A percentile compares a stretch with the other conserved stretches of the same genome.
These are phyloP conservation scores for Dendrolimus houi DNA, from an alignment of 2,888 invertebrate species.

Conservation along the genomic window DNA sequence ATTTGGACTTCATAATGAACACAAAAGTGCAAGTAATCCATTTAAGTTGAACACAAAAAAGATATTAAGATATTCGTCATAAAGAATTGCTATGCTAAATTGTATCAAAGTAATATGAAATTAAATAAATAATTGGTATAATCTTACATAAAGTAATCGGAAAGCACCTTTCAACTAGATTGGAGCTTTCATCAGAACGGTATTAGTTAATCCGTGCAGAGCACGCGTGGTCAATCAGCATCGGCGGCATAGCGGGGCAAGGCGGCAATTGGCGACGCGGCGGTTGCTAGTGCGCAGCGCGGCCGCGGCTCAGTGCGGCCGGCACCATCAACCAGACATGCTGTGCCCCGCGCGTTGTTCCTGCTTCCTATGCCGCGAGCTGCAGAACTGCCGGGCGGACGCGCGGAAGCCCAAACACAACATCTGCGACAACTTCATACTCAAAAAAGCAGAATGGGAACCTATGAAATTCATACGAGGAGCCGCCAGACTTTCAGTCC, in stretches of 20 bases:
- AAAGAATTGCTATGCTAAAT: no score
- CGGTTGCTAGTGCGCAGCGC: constrained; percentile 16
- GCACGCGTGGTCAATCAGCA: constrained; percentile 32
- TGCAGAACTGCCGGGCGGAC: constrained; percentile 78
- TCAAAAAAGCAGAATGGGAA: constrained; percentile 72
- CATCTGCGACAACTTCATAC: constrained; percentile 73
- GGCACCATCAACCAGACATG: constrained; percentile 72
- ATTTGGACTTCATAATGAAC: no score
- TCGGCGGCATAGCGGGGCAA: constrained; percentile 37
- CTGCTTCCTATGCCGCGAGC: constrained; percentile 85
- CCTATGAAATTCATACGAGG: constrained; percentile 66
- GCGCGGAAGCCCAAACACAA: constrained; percentile 59
- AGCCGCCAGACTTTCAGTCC: constrained; percentile 68
- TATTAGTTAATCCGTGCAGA: constrained; percentile 51
- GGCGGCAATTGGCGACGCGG: constrained; percentile 46
- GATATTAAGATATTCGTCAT: no score
- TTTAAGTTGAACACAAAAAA: no score
- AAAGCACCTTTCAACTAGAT: constrained; percentile 10
- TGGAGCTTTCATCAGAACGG: constrained; percentile 40
- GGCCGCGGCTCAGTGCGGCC: constrained; percentile 53
- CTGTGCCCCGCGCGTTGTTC: constrained; percentile 83
- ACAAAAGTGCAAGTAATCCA: no score
- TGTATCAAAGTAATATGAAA: background rate
- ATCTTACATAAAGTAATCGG: background rate
- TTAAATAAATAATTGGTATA: background rate